phyloP scores from a whole-genome alignment of 1,140 invertebrate genomes.

The Rhagoletis zephyria region DNA sequence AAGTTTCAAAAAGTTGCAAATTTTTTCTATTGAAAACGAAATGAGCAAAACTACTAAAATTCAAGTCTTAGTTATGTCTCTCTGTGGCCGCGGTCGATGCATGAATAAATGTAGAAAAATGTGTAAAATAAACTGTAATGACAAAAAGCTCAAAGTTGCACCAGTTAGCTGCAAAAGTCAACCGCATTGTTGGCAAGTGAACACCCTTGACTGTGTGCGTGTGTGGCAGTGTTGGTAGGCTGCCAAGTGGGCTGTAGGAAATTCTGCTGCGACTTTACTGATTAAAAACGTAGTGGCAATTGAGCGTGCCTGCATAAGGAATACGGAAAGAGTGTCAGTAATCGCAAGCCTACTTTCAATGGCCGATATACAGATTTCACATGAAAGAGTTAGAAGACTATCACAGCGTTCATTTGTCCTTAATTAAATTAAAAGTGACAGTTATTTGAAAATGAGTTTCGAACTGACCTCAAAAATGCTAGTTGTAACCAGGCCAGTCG shows the following conservation, averaged over 20 bases:
- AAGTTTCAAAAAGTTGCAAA: constrained; percentile 18
- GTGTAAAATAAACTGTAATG: neutral
- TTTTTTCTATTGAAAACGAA: neutral
- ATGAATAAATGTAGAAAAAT: neutral
- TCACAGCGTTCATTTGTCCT: too few relatives aligned
- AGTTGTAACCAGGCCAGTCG: too few relatives aligned
- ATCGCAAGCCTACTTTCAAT: too few relatives aligned
- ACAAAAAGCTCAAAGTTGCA: constrained; percentile 4
- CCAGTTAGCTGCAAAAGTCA: constrained; percentile 10
- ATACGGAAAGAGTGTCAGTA: too few relatives aligned
- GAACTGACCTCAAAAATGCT: too few relatives aligned
- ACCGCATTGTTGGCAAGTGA: neutral
- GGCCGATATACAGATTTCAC: too few relatives aligned
- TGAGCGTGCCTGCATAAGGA: too few relatives aligned
- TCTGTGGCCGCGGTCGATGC: neutral
- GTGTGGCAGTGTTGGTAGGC: neutral
- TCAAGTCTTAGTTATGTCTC: neutral
- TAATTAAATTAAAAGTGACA: too few relatives aligned
- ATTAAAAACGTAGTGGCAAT: too few relatives aligned
- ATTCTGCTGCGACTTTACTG: neutral
- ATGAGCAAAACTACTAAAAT: neutral
- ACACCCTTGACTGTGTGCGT: too few relatives aligned
- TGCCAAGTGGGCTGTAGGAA: neutral
- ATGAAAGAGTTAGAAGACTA: too few relatives aligned
- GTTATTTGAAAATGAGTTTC: too few relatives aligned